Base-by-base conservation (phyloP, 2,113 vertebrate species). In the Melanocharis versteri region DNA sequence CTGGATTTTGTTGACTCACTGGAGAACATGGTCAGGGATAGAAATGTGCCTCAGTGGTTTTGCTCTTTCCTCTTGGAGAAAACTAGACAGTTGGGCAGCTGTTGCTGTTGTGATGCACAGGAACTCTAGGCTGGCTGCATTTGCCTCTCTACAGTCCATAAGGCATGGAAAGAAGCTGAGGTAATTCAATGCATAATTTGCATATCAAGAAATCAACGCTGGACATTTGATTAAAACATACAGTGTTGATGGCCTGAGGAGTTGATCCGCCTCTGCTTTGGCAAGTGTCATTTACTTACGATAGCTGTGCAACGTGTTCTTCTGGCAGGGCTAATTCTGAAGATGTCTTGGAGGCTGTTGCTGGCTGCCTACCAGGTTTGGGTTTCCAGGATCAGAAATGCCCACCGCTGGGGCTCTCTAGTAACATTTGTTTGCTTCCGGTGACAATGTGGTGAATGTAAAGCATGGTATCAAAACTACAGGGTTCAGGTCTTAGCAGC, bases 161-260 rank as follows among this genome's bases (percentile, higher is more conserved):
- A 61, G 58, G 30, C 42, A 28, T 64, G 51, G 58, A 66, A 94
- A 86, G 39, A 69, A 90, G 47, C 19, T 62, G 39, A 91, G 17
- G 56, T 83, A 77, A 70, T 86, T 77, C 54, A 66, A 11, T 50
- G 44, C 1, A 1, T 91, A 79, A 66, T 83, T 93, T 90, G 47
- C 79, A 58, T 94, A 90, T 94, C n/a, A 92, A 70, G 66, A 90
- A 83, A 57, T 94, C 64, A 89, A 8, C 31, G 22, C 66, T 89
- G 90, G 90, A 58, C 76, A 42, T 92, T 93, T 94, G 79, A 71
- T 88, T 94, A 92, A 92, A 91, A 73, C 45, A 57, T 39, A 7
- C 18, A 78, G 26, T 82, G 87, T 61, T 72, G 93, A 9, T 92
- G 69, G 68, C 93, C 76, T 75, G 48, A 90, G 76, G 86, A 90